These are phyloP conservation scores for Oreochromis grahami DNA, from an alignment of 2,797 vertebrate genomes.

Conservation along the genomic window DNA sequence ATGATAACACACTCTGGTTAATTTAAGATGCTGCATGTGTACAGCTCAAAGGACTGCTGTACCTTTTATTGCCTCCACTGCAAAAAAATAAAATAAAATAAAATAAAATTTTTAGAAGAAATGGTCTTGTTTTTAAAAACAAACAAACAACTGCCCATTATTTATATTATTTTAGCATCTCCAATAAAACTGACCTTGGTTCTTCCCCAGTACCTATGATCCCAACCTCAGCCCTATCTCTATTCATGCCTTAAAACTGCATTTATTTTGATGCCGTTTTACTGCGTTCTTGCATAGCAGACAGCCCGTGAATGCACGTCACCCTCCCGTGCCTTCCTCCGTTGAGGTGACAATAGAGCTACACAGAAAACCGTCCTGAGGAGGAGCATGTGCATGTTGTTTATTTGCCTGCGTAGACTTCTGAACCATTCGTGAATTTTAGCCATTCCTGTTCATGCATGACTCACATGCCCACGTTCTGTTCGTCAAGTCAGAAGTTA, in stretches of 20 bases:
- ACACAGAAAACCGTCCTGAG: neutral
- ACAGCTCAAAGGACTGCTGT: constrained; percentile 3
- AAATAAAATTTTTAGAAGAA: constrained; percentile 16
- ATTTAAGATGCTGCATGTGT: neutral
- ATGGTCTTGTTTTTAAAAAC: constrained; percentile 28
- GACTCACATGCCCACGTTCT: neutral
- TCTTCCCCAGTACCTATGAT: neutral
- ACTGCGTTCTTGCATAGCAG: neutral
- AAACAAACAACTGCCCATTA: constrained; percentile 23
- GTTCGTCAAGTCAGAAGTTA: neutral
- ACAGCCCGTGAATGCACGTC: neutral
- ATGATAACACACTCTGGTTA: constrained; percentile 7
- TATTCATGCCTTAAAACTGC: constrained; percentile 32
- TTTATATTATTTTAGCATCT: constrained; percentile 14
- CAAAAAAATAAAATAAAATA: neutral
- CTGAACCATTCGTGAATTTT: neutral
- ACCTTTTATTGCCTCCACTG: neutral
- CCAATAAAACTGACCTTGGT: neutral
- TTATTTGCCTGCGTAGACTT: neutral
- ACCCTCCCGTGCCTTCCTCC: neutral
- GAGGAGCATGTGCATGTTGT: neutral
- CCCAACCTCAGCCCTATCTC: neutral
- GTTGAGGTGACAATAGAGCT: neutral
- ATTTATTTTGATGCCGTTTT: constrained; percentile 36
- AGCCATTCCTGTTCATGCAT: neutral